These are phyloP conservation scores for Taxidea taxus DNA, from an alignment of 2,113 vertebrate genomes.

Conservation along the genomic window DNA sequence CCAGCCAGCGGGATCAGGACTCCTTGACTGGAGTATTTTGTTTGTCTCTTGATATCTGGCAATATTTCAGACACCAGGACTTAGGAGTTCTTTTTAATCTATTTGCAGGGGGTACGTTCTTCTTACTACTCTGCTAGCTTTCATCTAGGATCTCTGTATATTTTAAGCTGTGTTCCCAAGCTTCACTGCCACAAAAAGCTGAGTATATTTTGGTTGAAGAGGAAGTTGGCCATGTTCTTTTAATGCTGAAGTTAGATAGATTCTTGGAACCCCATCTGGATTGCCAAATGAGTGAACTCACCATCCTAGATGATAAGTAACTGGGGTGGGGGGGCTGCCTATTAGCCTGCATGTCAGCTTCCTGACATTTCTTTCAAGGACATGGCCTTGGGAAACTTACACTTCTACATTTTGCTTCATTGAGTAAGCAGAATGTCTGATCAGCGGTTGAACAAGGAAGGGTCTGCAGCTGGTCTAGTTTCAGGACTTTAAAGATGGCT, in stretches of 20 bases:
- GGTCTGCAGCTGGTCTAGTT: not conserved
- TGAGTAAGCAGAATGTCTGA: not conserved
- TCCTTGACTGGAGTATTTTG: not conserved
- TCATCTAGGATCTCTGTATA: not conserved
- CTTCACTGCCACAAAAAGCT: conserved; percentile 10
- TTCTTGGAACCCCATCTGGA: conserved; percentile 5
- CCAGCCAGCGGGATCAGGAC: not conserved
- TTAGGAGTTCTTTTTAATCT: not conserved
- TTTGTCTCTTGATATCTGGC: not conserved
- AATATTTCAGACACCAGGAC: not conserved
- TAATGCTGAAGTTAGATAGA: conserved; percentile 14
- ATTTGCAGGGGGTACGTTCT: not conserved
- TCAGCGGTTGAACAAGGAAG: not conserved
- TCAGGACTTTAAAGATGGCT: conserved; percentile 8
- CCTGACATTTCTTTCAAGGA: conserved; percentile 31
- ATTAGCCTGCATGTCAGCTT: not conserved
- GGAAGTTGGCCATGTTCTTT: conserved; percentile 35
- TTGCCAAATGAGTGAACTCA: conserved; percentile 38
- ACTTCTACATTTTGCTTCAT: not conserved
- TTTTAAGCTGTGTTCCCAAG: not conserved
- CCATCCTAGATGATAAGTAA: conserved; percentile 30
- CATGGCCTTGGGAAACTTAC: conserved; percentile 1
- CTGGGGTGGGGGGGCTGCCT: not conserved
- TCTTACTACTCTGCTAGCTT: not conserved
- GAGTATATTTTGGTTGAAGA: conserved; percentile 22